Evolutionary conservation across 1,140 invertebrate genomes (phyloP).

Genomic region (Sarcophaga bullata): DNA sequence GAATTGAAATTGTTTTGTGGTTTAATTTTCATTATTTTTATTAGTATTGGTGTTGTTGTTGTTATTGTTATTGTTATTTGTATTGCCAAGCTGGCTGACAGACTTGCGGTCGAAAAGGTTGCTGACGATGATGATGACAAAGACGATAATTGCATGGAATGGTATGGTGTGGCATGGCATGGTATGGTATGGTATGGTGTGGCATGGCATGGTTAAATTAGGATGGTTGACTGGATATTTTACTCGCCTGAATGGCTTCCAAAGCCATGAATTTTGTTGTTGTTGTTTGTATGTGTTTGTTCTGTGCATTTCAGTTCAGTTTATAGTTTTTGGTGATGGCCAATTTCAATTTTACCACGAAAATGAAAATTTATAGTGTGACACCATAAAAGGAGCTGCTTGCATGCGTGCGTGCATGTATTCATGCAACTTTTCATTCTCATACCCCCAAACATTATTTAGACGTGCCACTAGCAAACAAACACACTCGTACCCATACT

Average conservation of each 20-base stretch:
- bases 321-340: constrained; percentile 19
- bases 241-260: background rate
- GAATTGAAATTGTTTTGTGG: constrained; percentile 34
- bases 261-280: background rate
- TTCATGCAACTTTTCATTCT: background rate
- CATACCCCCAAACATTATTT: constrained; percentile 19
- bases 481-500: background rate
- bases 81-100: constrained; percentile 24
- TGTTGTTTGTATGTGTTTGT: background rate
- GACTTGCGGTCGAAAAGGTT: background rate
- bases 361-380: constrained; percentile 37
- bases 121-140: constrained; percentile 6
- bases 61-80: background rate
- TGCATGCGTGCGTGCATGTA: constrained; percentile 20
- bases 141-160: background rate
- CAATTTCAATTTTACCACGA: constrained; percentile 18
- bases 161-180: constrained; percentile 3
- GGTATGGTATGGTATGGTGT: background rate
- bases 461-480: background rate
- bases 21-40: constrained; percentile 27
- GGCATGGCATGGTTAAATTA: constrained; percentile 11
- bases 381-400: constrained; percentile 35
- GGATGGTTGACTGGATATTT: constrained; percentile 9
- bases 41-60: background rate
- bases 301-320: background rate